Base-by-base conservation (phyloP, 92 coral and sea anemone genomes). In the Palythoa caribaeorum region DNA sequence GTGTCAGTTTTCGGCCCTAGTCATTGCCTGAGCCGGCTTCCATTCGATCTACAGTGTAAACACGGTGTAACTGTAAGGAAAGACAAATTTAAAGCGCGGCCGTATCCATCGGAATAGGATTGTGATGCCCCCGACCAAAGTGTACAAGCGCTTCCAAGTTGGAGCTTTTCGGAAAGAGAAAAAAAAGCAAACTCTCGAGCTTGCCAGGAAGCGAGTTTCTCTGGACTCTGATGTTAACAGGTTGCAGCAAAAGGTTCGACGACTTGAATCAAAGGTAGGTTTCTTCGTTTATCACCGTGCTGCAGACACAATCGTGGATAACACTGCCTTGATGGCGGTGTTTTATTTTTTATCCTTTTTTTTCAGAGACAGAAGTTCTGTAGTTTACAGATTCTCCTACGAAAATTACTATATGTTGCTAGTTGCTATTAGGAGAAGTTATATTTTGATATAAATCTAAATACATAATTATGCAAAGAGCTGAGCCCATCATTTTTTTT, bases 191-290 rank as follows among this genome's bases (percentile, higher is more conserved):
- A 75, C 79, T 75, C 59, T 75, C 59, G 39, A 75, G 79, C 79
- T 75, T 75, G 60, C 79, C 60, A 75, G 60, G 60, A 75, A 48
- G 79, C 79, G 60, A 47, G 62, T 35, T 75, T 75, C 79, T 75
- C 59, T 75, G 11, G 62, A 75, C 79, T 75, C 60, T 17, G 79
- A 75, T 75, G 59, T 75, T 75, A 75, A 75, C 60, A 11, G 79
- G 79, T 83, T 87, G 65, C 81, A 77, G 81, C 66, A 52, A 77
- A 77, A 77, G 81, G 81, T 77, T 77, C 48, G 81, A 77, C 81
- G 68, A 77, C 66, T 77, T 53, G 81, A 77, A 77, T 77, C 81
- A 17, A 77, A 77, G 81, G 81, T 53, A 52, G 81, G 65, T 77
- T 77, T 77, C 66, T 77, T 38, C 48, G 3, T 77, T 77, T 77